Evolutionary conservation across 2,888 invertebrate genomes (phyloP), one percentile per base, ranked within the genome.

Genomic region (Hypselothyrea guttata): DNA sequence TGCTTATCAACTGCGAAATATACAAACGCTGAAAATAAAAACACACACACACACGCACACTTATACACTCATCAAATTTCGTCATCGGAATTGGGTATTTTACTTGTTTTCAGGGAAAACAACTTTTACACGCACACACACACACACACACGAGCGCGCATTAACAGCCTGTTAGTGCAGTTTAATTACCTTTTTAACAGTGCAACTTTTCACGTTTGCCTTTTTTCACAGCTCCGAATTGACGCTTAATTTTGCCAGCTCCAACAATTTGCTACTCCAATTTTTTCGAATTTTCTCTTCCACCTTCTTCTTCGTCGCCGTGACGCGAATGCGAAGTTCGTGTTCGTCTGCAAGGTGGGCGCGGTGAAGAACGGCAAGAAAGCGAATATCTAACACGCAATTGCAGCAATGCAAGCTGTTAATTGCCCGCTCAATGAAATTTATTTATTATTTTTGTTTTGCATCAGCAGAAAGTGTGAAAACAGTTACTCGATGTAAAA

Each of bases 31-130:
- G 56, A 62, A 75, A 65, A 75, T 72, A 75, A 65, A 69, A 64
- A 72, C 57, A 67, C 66, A 33, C 55, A 62, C 46, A 44, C 27
- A 55, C 42, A 38, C 37, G 35, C 18, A 62, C 22, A 57, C 45
- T 44, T 18, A 40, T 31, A 52, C 54, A 53, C 41, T 56, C 28
- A 52, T 58, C 48, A 49, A 66, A 78, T 83, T 79, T 79, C 79
- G 79, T 79, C 79, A 79, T 79, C 83, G 55, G 65, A 67, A 63
- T 63, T 69, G 57, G 55, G 46, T 79, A 60, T 71, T 83, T 82
- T 52, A 63, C 51, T 63, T 65, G 67, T 55, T 64, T 71, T 79
- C 74, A 83, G 74, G 79, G 79, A 83, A 79, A 79, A 75, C 79
- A 65, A 79, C 79, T 83, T 79, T 83, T 78, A 33, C 35, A 60